A percentile compares a stretch with the other conserved stretches of the same genome.
Conservation (phyloP, 2,797 vertebrate genomes). For the Myotis findleyi region DNA sequence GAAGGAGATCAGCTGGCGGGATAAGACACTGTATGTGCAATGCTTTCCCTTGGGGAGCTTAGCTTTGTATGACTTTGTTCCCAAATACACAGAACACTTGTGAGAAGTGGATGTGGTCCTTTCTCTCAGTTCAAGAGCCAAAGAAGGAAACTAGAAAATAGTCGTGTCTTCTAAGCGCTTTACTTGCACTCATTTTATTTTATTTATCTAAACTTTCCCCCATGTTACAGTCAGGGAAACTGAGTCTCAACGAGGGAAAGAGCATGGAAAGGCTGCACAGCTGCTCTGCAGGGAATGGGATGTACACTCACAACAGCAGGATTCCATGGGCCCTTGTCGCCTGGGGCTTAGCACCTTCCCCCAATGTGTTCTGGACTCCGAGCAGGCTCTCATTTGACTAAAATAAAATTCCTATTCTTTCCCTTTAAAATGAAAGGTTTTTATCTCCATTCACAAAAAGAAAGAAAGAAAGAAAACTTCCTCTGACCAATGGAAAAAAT, state of each 20-base stretch:
- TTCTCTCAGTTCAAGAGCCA: slow-evolving; percentile 54
- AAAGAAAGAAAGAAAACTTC: slow-evolving; percentile 79
- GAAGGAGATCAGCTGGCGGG: slow-evolving; percentile 49
- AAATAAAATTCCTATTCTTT: slow-evolving; percentile 69
- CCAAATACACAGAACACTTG: slow-evolving; percentile 47
- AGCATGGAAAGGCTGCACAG: neutral
- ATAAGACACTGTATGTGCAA: neutral
- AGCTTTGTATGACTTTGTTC: slow-evolving; percentile 38
- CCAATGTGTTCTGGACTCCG: neutral
- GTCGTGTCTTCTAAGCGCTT: neutral
- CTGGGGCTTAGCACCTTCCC: neutral
- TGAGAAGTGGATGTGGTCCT: neutral
- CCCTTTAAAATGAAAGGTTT: slow-evolving; percentile 66
- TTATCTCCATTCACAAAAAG: slow-evolving; percentile 81
- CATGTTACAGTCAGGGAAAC: neutral
- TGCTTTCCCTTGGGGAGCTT: slow-evolving; percentile 34
- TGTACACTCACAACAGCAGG: neutral
- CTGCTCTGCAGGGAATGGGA: neutral
- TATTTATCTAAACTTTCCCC: neutral
- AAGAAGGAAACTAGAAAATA: slow-evolving; percentile 26
- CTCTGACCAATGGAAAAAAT: slow-evolving; percentile 84
- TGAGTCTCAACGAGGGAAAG: neutral
- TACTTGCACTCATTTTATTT: neutral
- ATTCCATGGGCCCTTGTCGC: neutral
- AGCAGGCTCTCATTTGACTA: slow-evolving; percentile 21